Evolutionary conservation across 1,140 invertebrate species (phyloP).

Genomic region (Ips typographus): DNA sequence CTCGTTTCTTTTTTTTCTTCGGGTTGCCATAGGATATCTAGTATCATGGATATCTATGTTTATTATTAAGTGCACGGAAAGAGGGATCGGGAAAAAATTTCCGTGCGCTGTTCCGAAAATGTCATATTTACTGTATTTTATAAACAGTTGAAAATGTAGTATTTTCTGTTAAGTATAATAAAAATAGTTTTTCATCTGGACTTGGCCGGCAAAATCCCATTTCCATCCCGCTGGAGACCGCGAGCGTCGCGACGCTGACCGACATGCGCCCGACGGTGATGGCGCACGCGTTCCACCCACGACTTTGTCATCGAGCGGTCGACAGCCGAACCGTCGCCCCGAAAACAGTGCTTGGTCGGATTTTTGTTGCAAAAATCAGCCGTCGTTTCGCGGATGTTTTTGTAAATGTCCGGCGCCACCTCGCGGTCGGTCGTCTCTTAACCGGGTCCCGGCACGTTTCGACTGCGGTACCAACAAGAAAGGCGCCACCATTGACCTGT

Average conservation of each 20-base stretch:
- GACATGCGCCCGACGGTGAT: constrained; percentile 23
- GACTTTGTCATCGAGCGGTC: constrained; percentile 29
- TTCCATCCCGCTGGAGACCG: neutral
- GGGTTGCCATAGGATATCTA: no score
- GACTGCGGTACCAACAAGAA: neutral
- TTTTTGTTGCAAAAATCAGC: constrained; percentile 28
- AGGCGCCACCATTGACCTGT: constrained; percentile 25
- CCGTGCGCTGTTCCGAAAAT: no score
- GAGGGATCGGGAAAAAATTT: no score
- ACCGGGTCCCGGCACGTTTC: constrained; percentile 8
- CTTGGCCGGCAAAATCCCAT: neutral
- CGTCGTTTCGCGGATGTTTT: neutral
- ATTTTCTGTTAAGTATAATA: no score
- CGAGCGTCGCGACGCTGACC: constrained; percentile 25
- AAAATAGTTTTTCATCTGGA: no score
- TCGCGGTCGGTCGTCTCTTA: constrained; percentile 7
- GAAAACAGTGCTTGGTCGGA: constrained; percentile 8
- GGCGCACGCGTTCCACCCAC: constrained; percentile 30
- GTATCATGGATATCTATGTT: no score
- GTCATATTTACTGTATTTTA: no score
- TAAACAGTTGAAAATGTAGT: no score
- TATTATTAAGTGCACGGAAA: no score
- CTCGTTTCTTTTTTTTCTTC: no score
- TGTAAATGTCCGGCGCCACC: constrained; percentile 16
- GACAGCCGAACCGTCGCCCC: constrained; percentile 28